Conservation (phyloP, 2,888 invertebrate genomes). For the Corbicula japonica region DNA sequence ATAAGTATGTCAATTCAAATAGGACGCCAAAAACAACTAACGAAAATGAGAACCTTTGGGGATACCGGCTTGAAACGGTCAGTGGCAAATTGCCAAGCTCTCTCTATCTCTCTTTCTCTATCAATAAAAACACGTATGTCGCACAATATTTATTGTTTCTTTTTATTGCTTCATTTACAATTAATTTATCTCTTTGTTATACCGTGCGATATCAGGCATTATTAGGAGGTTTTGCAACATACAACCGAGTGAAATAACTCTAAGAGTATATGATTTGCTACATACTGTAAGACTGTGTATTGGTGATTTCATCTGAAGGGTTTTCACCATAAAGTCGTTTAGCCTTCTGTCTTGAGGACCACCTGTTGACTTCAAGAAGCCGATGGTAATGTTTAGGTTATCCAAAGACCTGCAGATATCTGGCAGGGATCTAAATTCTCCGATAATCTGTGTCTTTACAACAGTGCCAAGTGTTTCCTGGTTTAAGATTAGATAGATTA, state of each 20-base stretch:
- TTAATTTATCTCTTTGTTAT: neutral
- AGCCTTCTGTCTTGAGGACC: conserved; percentile 56
- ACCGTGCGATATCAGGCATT: neutral
- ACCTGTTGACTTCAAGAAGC: conserved; percentile 66
- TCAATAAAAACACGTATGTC: too few species aligned
- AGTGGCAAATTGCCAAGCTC: too few species aligned
- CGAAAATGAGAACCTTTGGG: too few species aligned
- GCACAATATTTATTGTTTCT: too few species aligned
- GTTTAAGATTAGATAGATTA: too few species aligned
- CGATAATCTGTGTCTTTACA: conserved; percentile 58
- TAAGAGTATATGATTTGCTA: neutral
- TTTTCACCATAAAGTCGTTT: conserved; percentile 71
- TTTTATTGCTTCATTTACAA: too few species aligned
- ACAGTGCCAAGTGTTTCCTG: conserved; percentile 24
- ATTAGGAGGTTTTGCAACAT: neutral
- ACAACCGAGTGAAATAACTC: neutral
- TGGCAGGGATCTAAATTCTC: conserved; percentile 56
- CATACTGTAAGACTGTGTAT: conserved; percentile 67
- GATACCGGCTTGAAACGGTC: too few species aligned
- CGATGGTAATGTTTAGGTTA: conserved; percentile 68
- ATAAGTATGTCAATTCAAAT: too few species aligned
- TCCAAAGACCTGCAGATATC: conserved; percentile 66
- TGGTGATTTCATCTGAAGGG: conserved; percentile 69
- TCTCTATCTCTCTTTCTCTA: too few species aligned
- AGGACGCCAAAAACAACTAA: too few species aligned